These are phyloP conservation scores for Melanotus villosus DNA, from an alignment of 2,888 invertebrate species.

Conservation along the genomic window DNA sequence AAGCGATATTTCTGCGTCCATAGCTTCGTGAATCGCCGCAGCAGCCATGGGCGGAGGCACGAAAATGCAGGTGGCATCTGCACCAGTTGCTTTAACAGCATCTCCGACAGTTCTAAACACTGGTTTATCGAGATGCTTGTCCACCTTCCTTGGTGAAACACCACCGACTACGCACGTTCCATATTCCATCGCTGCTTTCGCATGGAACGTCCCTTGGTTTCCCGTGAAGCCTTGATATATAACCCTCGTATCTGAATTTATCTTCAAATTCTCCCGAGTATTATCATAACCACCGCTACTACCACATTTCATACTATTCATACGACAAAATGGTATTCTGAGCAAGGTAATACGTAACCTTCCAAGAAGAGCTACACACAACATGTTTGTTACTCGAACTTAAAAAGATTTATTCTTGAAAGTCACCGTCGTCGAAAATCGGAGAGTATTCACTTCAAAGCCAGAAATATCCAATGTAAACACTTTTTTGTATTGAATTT, in stretches of 20 bases:
- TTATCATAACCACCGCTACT: conserved; percentile 38
- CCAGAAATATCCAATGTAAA: no score
- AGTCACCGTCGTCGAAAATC: no score
- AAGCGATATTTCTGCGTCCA: conserved; percentile 80
- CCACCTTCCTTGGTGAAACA: conserved; percentile 85
- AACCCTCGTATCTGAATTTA: conserved; percentile 74
- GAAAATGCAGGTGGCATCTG: conserved; percentile 82
- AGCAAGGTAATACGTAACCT: no score
- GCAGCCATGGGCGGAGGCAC: conserved; percentile 84
- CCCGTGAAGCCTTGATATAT: conserved; percentile 89
- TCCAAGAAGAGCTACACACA: no score
- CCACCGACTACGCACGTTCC: conserved; percentile 89
- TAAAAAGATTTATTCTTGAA: no score
- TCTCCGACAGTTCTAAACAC: conserved; percentile 70
- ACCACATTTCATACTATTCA: no score
- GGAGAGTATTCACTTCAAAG: no score
- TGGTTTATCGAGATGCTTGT: conserved; percentile 85
- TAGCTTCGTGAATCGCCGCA: conserved; percentile 77
- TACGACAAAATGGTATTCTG: no score
- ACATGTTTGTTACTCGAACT: no score
- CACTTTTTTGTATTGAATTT: no score
- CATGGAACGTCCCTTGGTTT: conserved; percentile 80
- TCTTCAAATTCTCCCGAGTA: conserved; percentile 53
- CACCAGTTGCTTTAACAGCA: conserved; percentile 78
- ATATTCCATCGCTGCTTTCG: conserved; percentile 84